Base-by-base conservation (phyloP, 1,140 invertebrate genomes). In the Hyles vespertilio region DNA sequence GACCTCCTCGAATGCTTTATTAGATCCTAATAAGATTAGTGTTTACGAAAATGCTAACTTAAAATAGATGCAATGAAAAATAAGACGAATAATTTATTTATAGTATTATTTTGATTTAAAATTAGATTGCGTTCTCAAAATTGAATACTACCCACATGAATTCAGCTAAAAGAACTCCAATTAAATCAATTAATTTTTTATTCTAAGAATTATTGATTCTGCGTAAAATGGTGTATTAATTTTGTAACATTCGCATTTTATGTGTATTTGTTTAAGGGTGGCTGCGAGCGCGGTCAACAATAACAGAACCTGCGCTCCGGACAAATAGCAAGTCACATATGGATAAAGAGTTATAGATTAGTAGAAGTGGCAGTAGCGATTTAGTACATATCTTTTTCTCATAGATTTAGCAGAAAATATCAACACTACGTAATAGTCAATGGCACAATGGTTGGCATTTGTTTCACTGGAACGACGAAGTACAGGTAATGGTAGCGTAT, bases 241-340 rank as follows among this genome's bases (percentile, higher is more conserved):
- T 62, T 68, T 56, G 67, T 71, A 51, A 78, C 69, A 80, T 85
- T 84, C 70, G 82, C 82, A 70, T 66, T 77, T 67, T 58, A 70
- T 51, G 59, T 22, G 55, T 80, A 70, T 83, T 83, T 83, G 77
- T 78, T 79, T 78, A 87, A 73, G 72, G 69, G 64, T 64, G 65
- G 67, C 57, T 56, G 67, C 12, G 54, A 63, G 61, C 40, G 59
- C 72, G 74, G 74, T 77, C 69, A 77, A 74, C 69, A 77, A 76
- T 69, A 72, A 72, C 64, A 74, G 59, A 56, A 56, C 52, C 32
- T 54, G 63, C 44, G 61, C 56, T 69, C 22, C 22, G 70, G 65
- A 69, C 79, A 81, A 88, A 88, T 63, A 82, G 83, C 85, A 88
- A 88, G 83, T 88, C 85, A 88, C 78, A 79, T 69, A 48, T 61